Evolutionary conservation across 2,888 invertebrate species (phyloP).

Genomic region (Oligia latruncula): DNA sequence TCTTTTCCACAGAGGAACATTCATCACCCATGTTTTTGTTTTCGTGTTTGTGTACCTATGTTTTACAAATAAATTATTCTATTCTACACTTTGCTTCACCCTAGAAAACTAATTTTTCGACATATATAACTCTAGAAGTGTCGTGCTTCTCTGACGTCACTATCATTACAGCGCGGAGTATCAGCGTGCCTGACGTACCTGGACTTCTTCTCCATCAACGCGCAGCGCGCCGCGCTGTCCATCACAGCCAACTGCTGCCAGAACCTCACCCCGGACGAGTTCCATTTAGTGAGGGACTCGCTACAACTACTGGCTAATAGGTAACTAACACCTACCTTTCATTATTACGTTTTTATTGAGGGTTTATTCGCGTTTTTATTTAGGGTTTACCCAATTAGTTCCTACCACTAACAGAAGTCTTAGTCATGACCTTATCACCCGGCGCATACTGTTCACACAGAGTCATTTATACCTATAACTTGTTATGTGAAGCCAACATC

Average conservation of each 20-base stretch:
- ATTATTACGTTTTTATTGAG: background rate
- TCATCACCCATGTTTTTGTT: background rate
- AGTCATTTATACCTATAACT: background rate
- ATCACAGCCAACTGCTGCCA: conserved; percentile 99
- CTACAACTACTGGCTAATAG: conserved; percentile 95
- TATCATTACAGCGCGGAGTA: conserved; percentile 94
- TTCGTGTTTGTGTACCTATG: too few species aligned
- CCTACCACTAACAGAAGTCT: background rate
- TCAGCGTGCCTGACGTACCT: conserved; percentile 98
- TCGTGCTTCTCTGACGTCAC: conserved; percentile 1
- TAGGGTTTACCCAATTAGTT: background rate
- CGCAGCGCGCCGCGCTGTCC: conserved; percentile 98
- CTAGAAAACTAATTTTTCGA: background rate
- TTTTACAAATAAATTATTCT: too few species aligned
- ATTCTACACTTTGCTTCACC: background rate
- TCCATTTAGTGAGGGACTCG: conserved; percentile 97
- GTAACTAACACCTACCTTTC: conserved; percentile 65
- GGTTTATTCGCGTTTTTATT: background rate
- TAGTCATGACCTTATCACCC: background rate
- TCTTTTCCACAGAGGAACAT: background rate
- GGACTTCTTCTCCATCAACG: conserved; percentile 99
- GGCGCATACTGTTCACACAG: too few species aligned
- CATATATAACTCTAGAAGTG: background rate
- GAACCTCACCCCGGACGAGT: conserved; percentile 97
- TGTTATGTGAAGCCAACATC: background rate